Percentiles rank a stretch among this genome's conserved stretches.
phyloP scores from a whole-genome alignment of 1,140 invertebrate species.

The Octopus bimaculoides region DNA sequence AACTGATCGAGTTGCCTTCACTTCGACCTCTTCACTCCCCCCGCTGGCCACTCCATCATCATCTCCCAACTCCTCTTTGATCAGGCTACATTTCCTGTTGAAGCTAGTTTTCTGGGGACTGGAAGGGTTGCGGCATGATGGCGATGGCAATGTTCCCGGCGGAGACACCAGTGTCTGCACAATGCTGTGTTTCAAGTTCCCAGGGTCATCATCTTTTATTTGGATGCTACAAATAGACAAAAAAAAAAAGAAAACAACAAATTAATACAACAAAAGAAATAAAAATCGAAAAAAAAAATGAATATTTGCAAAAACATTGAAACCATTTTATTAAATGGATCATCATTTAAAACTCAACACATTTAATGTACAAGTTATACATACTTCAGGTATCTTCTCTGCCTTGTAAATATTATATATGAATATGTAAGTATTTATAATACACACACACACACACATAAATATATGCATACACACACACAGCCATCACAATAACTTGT shows the following conservation, averaged over 20 bases:
- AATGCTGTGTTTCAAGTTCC: constrained; percentile 37
- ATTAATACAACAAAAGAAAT: no score
- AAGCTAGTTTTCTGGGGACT: constrained; percentile 11
- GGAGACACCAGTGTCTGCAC: constrained; percentile 63
- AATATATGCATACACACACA: no score
- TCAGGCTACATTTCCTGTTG: constrained; percentile 46
- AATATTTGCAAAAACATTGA: no score
- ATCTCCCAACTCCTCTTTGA: constrained; percentile 48
- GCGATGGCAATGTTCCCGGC: constrained; percentile 58
- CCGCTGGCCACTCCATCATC: constrained; percentile 37
- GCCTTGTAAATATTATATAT: no score
- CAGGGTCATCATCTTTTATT: constrained; percentile 35
- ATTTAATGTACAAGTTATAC: no score
- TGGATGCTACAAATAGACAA: constrained; percentile 23
- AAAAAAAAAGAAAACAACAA: background rate
- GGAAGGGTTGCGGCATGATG: constrained; percentile 23
- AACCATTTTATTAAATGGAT: no score
- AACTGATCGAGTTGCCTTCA: constrained; percentile 42
- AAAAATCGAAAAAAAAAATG: no score
- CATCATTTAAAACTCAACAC: no score
- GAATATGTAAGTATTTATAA: no score
- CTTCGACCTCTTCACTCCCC: constrained; percentile 32
- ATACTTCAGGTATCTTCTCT: no score
- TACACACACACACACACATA: no score
- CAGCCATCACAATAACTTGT: no score